Percentiles rank a stretch among this genome's conserved stretches.
phyloP scores from a whole-genome alignment of 2,797 vertebrate genomes.

The Vultur gryphus region DNA sequence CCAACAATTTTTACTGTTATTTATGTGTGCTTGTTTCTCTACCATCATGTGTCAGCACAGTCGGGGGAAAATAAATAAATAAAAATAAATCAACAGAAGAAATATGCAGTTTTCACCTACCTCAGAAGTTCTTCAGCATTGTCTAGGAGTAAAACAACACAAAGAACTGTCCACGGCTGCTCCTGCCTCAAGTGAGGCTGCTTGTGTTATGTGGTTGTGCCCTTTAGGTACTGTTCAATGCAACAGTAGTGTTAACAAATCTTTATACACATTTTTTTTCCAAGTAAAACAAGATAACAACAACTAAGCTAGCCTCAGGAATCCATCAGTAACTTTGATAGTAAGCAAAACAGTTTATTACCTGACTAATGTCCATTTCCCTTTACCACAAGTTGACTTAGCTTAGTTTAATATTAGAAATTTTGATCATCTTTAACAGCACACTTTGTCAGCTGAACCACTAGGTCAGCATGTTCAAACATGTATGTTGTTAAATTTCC shows the following conservation, averaged over 20 bases:
- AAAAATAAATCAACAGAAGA: neutral
- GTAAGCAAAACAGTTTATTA: neutral
- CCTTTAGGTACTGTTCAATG: neutral
- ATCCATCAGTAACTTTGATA: neutral
- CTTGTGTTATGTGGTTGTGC: neutral
- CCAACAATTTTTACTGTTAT: neutral
- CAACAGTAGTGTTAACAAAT: neutral
- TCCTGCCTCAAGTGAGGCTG: neutral
- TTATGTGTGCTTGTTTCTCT: neutral
- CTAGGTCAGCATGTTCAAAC: neutral
- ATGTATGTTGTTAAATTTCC: neutral
- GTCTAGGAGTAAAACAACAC: neutral
- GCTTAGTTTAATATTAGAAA: neutral
- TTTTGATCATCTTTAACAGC: neutral
- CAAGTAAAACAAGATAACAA: neutral
- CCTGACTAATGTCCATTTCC: neutral
- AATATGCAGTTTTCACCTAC: neutral
- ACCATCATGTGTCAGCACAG: neutral
- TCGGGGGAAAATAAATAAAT: neutral
- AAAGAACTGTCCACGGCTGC: neutral
- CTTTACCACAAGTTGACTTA: neutral
- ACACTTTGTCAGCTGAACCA: neutral
- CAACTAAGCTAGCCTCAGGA: neutral
- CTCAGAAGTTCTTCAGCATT: neutral
- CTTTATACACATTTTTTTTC: neutral